Evolutionary conservation across 1,140 invertebrate genomes (phyloP).

Genomic region (Venturia canescens): DNA sequence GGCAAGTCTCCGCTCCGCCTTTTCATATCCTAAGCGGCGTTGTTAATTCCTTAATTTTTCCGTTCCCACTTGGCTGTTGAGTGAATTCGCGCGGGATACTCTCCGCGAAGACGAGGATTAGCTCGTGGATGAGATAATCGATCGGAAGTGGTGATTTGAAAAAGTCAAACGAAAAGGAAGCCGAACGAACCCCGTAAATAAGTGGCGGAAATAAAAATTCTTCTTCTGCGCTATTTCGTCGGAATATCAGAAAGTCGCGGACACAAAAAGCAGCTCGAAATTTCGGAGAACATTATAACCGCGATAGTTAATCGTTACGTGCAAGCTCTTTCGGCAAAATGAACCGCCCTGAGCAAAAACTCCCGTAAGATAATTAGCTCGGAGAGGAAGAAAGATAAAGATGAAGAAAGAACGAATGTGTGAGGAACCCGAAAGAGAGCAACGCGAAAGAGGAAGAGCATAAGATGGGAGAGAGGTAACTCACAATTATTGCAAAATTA

Average conservation of each 20-base stretch:
- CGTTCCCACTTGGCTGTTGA: no score
- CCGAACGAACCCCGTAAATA: no score
- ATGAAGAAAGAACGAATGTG: background rate
- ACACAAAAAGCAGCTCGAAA: no score
- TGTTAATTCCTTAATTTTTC: background rate
- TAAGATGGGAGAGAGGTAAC: conserved; percentile 15
- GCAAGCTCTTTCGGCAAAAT: conserved; percentile 19
- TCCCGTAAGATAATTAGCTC: conserved; percentile 22
- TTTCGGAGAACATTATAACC: conserved; percentile 1
- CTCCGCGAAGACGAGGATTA: no score
- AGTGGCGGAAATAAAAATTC: no score
- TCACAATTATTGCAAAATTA: conserved; percentile 36
- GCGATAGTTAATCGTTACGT: conserved; percentile 16
- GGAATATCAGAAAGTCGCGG: no score
- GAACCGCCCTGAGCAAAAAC: conserved; percentile 10
- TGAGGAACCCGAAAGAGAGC: background rate
- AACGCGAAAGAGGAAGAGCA: background rate
- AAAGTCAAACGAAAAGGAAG: no score
- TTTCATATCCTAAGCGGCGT: conserved; percentile 13
- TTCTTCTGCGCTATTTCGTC: no score
- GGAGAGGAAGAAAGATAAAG: background rate
- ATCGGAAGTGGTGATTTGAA: no score
- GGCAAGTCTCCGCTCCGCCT: conserved; percentile 14
- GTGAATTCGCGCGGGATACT: no score
- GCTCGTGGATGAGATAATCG: no score